Percentiles rank a stretch among this genome's conserved stretches.
These are phyloP conservation scores for Zoanthus sociatus DNA, from an alignment of 92 coral and sea anemone species.

Conservation along the genomic window DNA sequence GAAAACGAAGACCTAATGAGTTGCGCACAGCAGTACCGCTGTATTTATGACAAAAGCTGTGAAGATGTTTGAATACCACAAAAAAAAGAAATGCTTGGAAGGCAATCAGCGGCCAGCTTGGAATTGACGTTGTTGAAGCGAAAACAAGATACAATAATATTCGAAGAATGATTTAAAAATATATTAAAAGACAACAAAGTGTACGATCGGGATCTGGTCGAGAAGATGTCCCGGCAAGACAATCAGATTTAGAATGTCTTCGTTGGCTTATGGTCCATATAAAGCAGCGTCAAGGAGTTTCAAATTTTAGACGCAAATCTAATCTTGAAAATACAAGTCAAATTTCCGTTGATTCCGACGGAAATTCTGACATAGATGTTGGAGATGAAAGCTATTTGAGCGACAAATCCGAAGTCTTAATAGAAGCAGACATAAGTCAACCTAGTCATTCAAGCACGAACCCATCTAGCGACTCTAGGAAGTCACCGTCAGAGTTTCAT, in stretches of 20 bases:
- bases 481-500: background rate
- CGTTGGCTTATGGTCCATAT: conserved; percentile 3
- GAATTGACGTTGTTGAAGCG: background rate
- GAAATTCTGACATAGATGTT: background rate
- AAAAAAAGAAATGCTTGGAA: conserved; percentile 12
- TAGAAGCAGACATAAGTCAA: background rate
- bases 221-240: background rate
- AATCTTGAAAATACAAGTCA: background rate
- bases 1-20: background rate
- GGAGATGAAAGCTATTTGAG: background rate
- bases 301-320: conserved; percentile 3
- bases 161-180: background rate
- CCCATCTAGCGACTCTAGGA: background rate
- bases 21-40: background rate
- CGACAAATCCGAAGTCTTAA: background rate
- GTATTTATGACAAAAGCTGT: background rate
- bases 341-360: background rate
- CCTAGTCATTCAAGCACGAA: background rate
- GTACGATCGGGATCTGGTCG: background rate
- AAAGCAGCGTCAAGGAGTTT: conserved; percentile 1
- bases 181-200: background rate
- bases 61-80: background rate
- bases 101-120: background rate
- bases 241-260: background rate
- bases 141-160: background rate